Percentiles rank a stretch among this genome's conserved stretches.
Conservation (phyloP, 2,888 invertebrate genomes). For the Machimus rusticus region DNA sequence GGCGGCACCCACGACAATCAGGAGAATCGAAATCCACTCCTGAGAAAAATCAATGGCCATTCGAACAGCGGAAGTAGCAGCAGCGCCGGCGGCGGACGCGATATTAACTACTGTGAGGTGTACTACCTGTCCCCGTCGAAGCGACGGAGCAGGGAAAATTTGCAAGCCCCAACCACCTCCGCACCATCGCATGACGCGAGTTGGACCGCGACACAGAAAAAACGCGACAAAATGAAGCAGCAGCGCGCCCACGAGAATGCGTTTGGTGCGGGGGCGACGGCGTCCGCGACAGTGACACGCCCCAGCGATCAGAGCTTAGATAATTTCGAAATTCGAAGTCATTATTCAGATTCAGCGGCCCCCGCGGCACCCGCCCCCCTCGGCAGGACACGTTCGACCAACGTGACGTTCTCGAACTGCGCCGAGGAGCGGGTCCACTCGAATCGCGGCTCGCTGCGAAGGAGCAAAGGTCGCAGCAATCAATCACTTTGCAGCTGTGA, state of each 20-base stretch:
- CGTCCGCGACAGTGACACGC: neutral
- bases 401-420: constrained; percentile 59
- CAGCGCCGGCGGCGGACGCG: constrained; percentile 54
- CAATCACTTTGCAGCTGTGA: constrained; percentile 63
- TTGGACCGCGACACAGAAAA: constrained; percentile 6
- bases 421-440: constrained; percentile 42
- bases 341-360: constrained; percentile 54
- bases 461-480: constrained; percentile 61
- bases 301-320: constrained; percentile 52
- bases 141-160: constrained; percentile 53
- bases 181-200: neutral
- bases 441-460: constrained; percentile 58
- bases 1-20: neutral
- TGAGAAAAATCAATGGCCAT: constrained; percentile 57
- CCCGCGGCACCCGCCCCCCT: neutral
- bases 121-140: constrained; percentile 61
- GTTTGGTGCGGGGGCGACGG: neutral
- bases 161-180: neutral
- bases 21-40: constrained; percentile 52
- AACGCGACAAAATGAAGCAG: constrained; percentile 23
- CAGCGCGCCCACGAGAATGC: neutral
- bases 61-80: constrained; percentile 52
- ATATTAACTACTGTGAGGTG: constrained; percentile 54
- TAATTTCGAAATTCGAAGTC: constrained; percentile 54
- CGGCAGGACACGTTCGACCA: constrained; percentile 50